Evolutionary conservation across 2,888 invertebrate genomes (phyloP), one percentile per base, ranked within the genome.

Genomic region (Ptychoptera albimana): DNA sequence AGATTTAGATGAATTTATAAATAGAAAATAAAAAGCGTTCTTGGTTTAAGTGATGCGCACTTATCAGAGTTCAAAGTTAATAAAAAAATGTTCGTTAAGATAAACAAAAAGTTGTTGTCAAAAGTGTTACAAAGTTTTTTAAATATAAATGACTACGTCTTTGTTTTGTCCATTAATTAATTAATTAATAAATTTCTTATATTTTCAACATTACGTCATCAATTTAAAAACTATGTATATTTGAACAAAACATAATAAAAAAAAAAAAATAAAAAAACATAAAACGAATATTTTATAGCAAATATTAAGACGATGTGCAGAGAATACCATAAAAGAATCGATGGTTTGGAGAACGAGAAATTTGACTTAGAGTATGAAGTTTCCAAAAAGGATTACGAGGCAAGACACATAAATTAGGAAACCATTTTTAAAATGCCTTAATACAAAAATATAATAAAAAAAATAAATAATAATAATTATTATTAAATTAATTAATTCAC

Each of bases 321-420:
- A 52, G 57, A 58, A 53, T 64, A 61, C 58, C 53, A 65, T 56
- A 55, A 50, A 53, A 63, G 60, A 53, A 61, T 61, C 52, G 55
- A 55, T 48, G 57, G 57, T 55, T 60, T 65, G 63, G 64, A 65
- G 60, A 58, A 60, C 56, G 55, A 84, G 73, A 96, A 96, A 77
- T 96, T 89, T 77, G 97, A 98, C 77, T 81, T 92, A 75, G 97
- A 98, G 75, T 79, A 82, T 73, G 88, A 88, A 73, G 92, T 94
- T 71, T 79, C 87, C 71, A 83, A 82, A 74, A 94, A 87, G 81
- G 88, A 89, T 68, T 77, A 83, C 69, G 93, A 96, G 89, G 94
- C 94, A 77, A 75, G 75, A 63, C 9, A 32, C 8, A n/a, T n/a
- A n/a, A 32, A 9, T 9, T 32, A 9, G 11, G 31, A 32, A 32